Conservation (phyloP, 2,797 vertebrate genomes). For the Enoplosus armatus region DNA sequence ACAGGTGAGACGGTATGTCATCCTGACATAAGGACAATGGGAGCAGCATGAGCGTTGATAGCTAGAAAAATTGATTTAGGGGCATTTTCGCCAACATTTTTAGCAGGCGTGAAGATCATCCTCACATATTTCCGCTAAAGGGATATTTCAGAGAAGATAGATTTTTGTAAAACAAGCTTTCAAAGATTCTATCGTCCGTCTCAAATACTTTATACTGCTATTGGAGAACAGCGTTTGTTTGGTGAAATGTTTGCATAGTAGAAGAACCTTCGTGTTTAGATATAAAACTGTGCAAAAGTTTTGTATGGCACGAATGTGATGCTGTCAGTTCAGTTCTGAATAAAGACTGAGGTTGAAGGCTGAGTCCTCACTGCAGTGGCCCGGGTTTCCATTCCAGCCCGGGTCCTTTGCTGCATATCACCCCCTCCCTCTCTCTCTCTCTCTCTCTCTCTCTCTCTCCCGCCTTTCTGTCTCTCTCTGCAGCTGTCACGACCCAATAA, state of each 20-base stretch:
- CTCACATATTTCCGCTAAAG: conserved; percentile 3
- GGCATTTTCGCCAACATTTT: conserved; percentile 50
- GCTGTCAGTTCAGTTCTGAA: conserved; percentile 33
- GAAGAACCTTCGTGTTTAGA: not conserved
- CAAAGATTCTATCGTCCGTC: not conserved
- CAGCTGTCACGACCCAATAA: too few relatives aligned
- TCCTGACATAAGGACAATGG: conserved; percentile 69
- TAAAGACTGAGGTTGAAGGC: conserved; percentile 23
- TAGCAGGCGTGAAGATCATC: conserved; percentile 38
- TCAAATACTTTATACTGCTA: not conserved
- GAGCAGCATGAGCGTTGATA: conserved; percentile 43
- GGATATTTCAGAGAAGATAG: conserved; percentile 8
- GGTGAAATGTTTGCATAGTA: not conserved
- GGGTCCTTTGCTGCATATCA: too few relatives aligned
- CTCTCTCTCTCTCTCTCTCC: too few relatives aligned
- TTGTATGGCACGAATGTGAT: conserved; percentile 4
- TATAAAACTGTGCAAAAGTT: not conserved
- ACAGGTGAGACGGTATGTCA: conserved; percentile 75
- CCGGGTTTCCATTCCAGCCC: too few relatives aligned
- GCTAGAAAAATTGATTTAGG: conserved; percentile 39
- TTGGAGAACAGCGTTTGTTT: not conserved
- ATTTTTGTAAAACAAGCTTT: conserved; percentile 8
- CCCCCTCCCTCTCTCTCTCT: too few relatives aligned
- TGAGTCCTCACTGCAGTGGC: too few relatives aligned
- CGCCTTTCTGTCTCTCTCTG: too few relatives aligned